Evolutionary conservation across 2,888 invertebrate genomes (phyloP), one percentile per base, ranked within the genome.

Genomic region (Drosophila siamana): DNA sequence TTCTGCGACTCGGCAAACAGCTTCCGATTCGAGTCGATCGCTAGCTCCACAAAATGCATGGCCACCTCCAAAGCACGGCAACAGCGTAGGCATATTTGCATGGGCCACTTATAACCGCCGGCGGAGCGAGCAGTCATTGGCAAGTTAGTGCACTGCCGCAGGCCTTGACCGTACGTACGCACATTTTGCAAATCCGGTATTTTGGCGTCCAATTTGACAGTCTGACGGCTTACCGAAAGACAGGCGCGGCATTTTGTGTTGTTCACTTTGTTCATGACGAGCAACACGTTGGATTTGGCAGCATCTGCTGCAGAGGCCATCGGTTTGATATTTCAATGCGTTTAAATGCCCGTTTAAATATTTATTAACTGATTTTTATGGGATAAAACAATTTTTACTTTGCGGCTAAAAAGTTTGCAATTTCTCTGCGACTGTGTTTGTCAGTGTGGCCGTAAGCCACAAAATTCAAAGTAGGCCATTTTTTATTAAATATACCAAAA

Each of bases 61-160:
- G 89, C 67, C 43, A 90, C 89, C 54, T 89, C 85, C 0, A 90
- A 41, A 0, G 90, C 90, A 11, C 90, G 89, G 44, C 90, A 88
- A 33, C 90, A 90, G 6, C 90, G 87, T 3, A 82, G 15, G 59
- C 90, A 90, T 22, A 90, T 88, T 19, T 89, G 81, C 76, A 70
- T 74, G 19, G 89, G 88, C 81, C 78, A 87, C n/a, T 71, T 55
- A 55, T 76, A 80, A 11, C 84, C 77, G 4, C 80, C 64, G 4
- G 50, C 61, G 4, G 70, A 73, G 4, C 61, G 50, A 2, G 64
- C 47, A 1, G 59, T 73, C 26, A 77, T 19, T 2, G 74, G 69
- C 22, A 67, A 50, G 13, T 77, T 73, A 9, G 83, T 77, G 15
- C 87, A 78, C 24, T 79, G 86, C 0, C 74, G 80, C 38, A 86